Base-by-base conservation (phyloP, 1,140 invertebrate species). In the Drosophila yakuba region DNA sequence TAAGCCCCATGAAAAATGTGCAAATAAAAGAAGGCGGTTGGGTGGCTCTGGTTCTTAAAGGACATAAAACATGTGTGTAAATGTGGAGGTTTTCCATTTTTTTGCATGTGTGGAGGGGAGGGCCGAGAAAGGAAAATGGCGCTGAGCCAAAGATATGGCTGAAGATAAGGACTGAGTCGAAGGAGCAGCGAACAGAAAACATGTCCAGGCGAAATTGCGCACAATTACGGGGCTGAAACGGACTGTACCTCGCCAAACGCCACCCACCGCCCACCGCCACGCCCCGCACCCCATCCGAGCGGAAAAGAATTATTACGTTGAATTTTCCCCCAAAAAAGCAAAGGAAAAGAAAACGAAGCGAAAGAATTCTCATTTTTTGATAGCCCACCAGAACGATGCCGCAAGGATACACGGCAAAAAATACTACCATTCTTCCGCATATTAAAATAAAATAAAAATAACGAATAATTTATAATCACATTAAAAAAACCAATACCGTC, bases 291-390 rank as follows among this genome's bases (percentile, higher is more conserved):
- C 78, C 82, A 91, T 91, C 89, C 89, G 74, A 90, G 89, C 89
- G 89, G 88, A 91, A 91, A 91, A 91, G 89, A 91, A 91, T 91
- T 91, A 91, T 91, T 91, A 85, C 89, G 69, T 84, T 81, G 75
- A 85, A 80, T 89, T 89, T 89, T 89, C 66, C 51, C n/a, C 35
- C 28, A 12, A 58, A 76, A 59, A 64, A 54, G 68, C 61, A 79
- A 58, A 60, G 62, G 51, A 64, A 81, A 60, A 45, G 48, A 66
- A 78, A 54, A 67, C 71, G 54, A 66, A 75, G 68, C 43, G 66
- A 71, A 71, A 77, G 59, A 83, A 83, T 83, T 88, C 64, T 77
- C 83, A 68, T 89, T 89, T 81, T 91, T 88, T 88, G 81, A 90
- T 90, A 90, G 82, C 82, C 71, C 52, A 35, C 48, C 56, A 74